These are phyloP conservation scores for Babyrousa celebensis DNA, from an alignment of 2,797 vertebrate species.

Conservation along the genomic window DNA sequence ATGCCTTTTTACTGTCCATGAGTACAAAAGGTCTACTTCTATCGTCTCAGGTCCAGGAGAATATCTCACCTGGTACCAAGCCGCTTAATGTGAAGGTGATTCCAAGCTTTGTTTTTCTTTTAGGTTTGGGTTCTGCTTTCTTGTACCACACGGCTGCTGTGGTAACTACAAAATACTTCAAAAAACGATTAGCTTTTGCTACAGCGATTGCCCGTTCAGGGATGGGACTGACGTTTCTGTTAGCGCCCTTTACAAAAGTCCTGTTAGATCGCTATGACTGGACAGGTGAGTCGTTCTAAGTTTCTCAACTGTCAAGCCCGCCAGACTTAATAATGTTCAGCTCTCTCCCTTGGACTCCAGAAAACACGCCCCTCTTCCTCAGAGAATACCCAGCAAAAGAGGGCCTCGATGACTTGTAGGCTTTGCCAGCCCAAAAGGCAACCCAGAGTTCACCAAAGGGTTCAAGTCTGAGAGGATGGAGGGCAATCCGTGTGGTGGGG, in stretches of 20 bases:
- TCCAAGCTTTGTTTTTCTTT: slow-evolving; percentile 19
- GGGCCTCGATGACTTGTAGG: background rate
- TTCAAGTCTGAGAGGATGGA: background rate
- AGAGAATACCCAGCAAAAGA: background rate
- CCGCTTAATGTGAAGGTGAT: background rate
- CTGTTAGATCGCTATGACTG: slow-evolving; percentile 95
- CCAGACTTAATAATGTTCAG: background rate
- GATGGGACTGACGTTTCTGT: slow-evolving; percentile 96
- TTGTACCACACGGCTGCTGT: slow-evolving; percentile 96
- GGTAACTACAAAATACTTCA: slow-evolving; percentile 94
- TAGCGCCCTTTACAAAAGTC: slow-evolving; percentile 96
- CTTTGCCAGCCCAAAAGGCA: background rate
- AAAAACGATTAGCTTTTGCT: slow-evolving; percentile 93
- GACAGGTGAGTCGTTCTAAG: slow-evolving; percentile 93
- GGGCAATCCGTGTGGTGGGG: background rate
- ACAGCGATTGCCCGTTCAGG: slow-evolving; percentile 96
- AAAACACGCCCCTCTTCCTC: slow-evolving; percentile 2
- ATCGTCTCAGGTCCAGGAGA: background rate
- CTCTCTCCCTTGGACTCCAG: background rate
- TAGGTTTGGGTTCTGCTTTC: slow-evolving; percentile 96
- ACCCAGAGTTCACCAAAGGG: slow-evolving; percentile 3
- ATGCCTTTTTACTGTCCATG: background rate
- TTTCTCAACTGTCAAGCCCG: slow-evolving; percentile 30
- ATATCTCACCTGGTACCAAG: background rate
- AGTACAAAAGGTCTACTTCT: background rate